Base-by-base conservation (phyloP, 2,888 invertebrate species). In the Philaethria dido region DNA sequence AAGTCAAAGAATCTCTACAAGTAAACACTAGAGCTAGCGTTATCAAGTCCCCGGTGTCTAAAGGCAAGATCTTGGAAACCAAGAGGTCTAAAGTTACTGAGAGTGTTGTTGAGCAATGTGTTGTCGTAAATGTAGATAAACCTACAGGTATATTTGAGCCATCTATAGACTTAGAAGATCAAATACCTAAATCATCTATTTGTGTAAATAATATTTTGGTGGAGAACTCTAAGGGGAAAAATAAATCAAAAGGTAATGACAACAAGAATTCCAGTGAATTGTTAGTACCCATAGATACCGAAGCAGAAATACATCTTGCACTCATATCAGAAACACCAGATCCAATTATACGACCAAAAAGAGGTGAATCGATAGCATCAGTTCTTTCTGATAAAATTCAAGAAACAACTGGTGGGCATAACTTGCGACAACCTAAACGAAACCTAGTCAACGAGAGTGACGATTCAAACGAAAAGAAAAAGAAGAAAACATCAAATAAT, bases 61-160 rank as follows among this genome's bases (percentile, higher is more conserved):
- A 93, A 79, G 88, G 91, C 9, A 91, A 92, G 78, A 81, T 91
- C 8, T 71, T 92, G 16, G 93, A 93, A 64, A 76, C 84, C 0
- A 93, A 93, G 74, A 93, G 92, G 78, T 75, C 84, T 0, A 93
- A 86, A 78, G 70, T 77, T 8, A 62, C 80, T 13, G 89, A 91
- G 42, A 66, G 78, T 48, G 67, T 74, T 4, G 68, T 78, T n/a
- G 86, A 86, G 66, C 80, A 80, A 70, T 77, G 80, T 14, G 74
- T 88, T 20, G 86, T 92, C 36, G 87, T 92, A 0, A 90, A 91
- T 77, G 85, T 89, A 4, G 93, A 93, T 74, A 89, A 89, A 73
- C 95, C 95, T 0, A 95, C 95, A 0, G 95, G 95, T 8, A 94
- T 95, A 76, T 96, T 96, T 81, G 95, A 95, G 78, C 94, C 95